A percentile compares a stretch with the other conserved stretches of the same genome.
These are phyloP conservation scores for Corythucha ciliata DNA, from an alignment of 2,888 invertebrate genomes.

Conservation along the genomic window DNA sequence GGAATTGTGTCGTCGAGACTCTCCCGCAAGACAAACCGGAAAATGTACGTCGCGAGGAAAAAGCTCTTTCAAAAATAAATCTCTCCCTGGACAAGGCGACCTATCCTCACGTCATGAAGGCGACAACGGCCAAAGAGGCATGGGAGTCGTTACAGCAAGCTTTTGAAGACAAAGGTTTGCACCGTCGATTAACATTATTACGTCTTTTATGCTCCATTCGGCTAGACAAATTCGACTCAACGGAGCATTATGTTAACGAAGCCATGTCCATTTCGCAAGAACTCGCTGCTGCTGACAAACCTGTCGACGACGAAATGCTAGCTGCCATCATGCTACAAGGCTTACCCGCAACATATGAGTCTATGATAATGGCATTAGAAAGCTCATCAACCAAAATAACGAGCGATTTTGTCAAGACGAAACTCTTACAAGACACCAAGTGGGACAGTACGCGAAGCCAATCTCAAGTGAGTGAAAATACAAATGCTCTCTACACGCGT, in stretches of 20 bases:
- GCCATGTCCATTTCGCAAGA: neutral
- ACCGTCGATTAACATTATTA: neutral
- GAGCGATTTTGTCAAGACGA: slow-evolving; percentile 5
- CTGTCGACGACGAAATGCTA: slow-evolving; percentile 13
- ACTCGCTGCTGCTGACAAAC: neutral
- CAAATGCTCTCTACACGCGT: too few relatives aligned
- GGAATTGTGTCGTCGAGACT: too few relatives aligned
- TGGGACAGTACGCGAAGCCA: too few relatives aligned
- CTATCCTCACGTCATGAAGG: neutral
- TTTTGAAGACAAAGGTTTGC: slow-evolving; percentile 5
- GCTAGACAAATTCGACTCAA: neutral
- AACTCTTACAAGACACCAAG: slow-evolving; percentile 6
- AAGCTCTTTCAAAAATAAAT: too few relatives aligned
- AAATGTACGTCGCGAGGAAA: too few relatives aligned
- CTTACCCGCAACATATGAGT: neutral
- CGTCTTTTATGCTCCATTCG: neutral
- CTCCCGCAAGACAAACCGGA: too few relatives aligned
- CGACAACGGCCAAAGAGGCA: slow-evolving; percentile 1
- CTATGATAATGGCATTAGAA: slow-evolving; percentile 17
- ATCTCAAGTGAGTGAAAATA: too few relatives aligned
- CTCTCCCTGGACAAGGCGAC: too few relatives aligned
- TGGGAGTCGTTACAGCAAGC: neutral
- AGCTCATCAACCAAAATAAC: neutral
- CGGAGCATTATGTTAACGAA: slow-evolving; percentile 19
- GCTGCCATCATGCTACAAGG: slow-evolving; percentile 11